Base-by-base conservation (phyloP, 2,888 invertebrate species). In the Glyphotaelius pellucidus region DNA sequence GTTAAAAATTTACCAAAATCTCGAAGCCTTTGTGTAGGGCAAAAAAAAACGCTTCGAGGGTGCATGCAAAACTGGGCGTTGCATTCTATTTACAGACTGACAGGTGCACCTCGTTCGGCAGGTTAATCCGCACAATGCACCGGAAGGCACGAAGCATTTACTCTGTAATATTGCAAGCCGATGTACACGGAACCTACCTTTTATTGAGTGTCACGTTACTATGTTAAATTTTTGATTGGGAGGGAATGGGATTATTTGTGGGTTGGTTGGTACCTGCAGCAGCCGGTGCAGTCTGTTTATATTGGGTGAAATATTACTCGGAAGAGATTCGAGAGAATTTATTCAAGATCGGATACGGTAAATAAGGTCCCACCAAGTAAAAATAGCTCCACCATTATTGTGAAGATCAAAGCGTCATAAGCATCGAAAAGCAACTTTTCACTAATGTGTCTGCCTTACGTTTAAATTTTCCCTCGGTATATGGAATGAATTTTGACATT, bases 41-140 rank as follows among this genome's bases (percentile, higher is more conserved):
- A 89, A 89, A 89, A 89, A 89, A 89, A 79, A 32, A n/a, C 12
- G 79, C 67, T 35, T 79, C 32, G 67, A 88, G 79, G 88, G 88
- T 79, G 88, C 80, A 89, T 32, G 88, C 88, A 80, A 89, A 89
- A 89, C 32, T 35, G 42, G 88, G 80, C 35, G 88, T 79, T 79
- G 30, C 19, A 79, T 79, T 15, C 87, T 25, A 79, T 38, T 35
- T 31, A 19, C 25, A 32, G 19, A 89, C 31, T 87, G 87, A 89
- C 88, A 89, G 88, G 88, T 89, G 88, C 35, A 15, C 38, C 11
- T 79, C 31, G 30, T 80, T 80, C 19, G 31, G 19, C 79, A 32
- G 79, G 42, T 30, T 47, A 89, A 79, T 31, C 19, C 80, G 30
- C 35, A 67, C 30, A 25, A 89, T 31, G 25, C 7, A n/a, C 67